Base-by-base conservation (phyloP, 2,888 invertebrate genomes). In the Dryadula phaetusa region DNA sequence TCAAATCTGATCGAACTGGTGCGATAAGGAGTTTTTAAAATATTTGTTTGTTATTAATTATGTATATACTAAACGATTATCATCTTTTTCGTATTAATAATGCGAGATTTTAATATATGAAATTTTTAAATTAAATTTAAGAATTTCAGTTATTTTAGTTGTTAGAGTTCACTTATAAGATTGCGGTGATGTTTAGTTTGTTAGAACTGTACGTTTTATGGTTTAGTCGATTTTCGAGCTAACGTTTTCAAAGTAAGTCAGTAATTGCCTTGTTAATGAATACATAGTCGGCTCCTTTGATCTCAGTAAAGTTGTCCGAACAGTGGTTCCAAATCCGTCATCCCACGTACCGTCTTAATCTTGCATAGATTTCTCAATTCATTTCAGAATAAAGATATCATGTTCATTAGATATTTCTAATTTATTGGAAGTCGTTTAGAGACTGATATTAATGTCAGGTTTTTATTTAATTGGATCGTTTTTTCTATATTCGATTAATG, bases 11-110 rank as follows among this genome's bases (percentile, higher is more conserved):
- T 92, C 88, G 84, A 90, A 87, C 79, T 86, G 84, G 79, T 78
- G 72, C 76, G 92, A 92, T 92, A 92, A 90, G 81, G 64, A 77
- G 76, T 77, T 77, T 77, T 78, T 82, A 77, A 79, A 81, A 86
- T 85, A 87, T 92, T 90, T 89, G 88, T 90, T 90, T 90, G 79
- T 85, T 86, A 89, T 90, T 88, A 86, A 86, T 88, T 86, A 87
- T 81, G 76, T 77, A 76, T 82, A 81, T 83, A 81, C 72, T 80
- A 82, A 79, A 79, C 68, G 71, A 79, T 79, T 76, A 75, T 79
- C 68, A 70, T 75, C 70, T 70, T 74, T 76, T 65, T 72, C 65
- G 67, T 70, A 66, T 68, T 42, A 20, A 66, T 67, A 62, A 61
- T 67, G 66, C 28, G 32, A 60, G 68, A 64, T 64, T 40, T 22